These are phyloP conservation scores for Brenthis daphne DNA, from an alignment of 2,888 invertebrate genomes.

Conservation along the genomic window DNA sequence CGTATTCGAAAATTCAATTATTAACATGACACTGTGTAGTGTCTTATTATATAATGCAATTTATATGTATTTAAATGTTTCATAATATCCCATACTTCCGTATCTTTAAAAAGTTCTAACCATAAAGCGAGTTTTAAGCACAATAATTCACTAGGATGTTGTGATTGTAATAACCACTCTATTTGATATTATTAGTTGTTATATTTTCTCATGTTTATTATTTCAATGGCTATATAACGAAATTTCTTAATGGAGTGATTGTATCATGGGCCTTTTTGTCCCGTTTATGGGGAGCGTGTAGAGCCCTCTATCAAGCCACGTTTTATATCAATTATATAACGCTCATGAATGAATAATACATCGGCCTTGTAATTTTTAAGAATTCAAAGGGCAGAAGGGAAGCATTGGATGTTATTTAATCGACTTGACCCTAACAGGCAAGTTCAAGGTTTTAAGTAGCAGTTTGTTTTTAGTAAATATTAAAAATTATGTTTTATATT, in stretches of 20 bases:
- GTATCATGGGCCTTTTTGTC: conserved; percentile 16
- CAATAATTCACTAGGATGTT: too few species aligned
- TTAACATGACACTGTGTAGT: too few species aligned
- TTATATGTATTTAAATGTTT: too few species aligned
- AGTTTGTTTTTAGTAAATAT: conserved; percentile 45
- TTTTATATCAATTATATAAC: conserved; percentile 57
- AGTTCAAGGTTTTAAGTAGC: conserved; percentile 74
- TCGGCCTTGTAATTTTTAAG: conserved; percentile 66
- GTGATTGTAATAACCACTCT: too few species aligned
- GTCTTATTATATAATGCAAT: too few species aligned
- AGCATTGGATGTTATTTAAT: conserved; percentile 65
- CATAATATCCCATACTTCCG: too few species aligned
- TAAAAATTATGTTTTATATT: neutral
- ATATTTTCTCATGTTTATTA: too few species aligned
- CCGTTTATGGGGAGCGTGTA: conserved; percentile 14
- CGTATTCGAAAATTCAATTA: too few species aligned
- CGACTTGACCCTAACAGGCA: conserved; percentile 62
- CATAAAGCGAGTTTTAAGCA: too few species aligned
- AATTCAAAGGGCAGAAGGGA: conserved; percentile 67
- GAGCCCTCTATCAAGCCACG: conserved; percentile 27
- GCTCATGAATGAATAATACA: conserved; percentile 50
- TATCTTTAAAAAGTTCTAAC: too few species aligned
- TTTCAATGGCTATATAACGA: too few species aligned
- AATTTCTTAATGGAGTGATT: neutral
- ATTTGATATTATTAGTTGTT: too few species aligned